phyloP scores from a whole-genome alignment of 2,888 invertebrate genomes.

The Latheticus oryzae region DNA sequence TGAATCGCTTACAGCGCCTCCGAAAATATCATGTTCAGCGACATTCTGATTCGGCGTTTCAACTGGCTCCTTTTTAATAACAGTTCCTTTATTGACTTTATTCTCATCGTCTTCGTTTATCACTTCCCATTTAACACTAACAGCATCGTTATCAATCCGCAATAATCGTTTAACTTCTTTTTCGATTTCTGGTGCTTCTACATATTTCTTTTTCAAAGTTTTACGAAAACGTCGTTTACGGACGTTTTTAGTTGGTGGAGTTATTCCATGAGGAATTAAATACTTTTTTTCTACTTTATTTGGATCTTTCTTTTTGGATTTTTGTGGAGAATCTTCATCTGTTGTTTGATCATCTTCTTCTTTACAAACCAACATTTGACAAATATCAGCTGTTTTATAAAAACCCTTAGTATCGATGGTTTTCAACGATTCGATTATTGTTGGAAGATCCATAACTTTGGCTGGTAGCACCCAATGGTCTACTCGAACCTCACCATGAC shows the following conservation, averaged over 20 bases:
- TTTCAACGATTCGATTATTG: conserved; percentile 92
- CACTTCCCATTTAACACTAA: conserved; percentile 87
- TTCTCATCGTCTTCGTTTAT: conserved; percentile 88
- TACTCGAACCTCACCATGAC: conserved; percentile 88
- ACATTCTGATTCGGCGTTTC: conserved; percentile 63
- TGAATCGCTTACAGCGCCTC: conserved; percentile 91
- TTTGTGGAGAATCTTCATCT: conserved; percentile 83
- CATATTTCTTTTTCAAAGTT: conserved; percentile 95
- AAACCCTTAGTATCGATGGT: conserved; percentile 97
- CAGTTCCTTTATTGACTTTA: conserved; percentile 64
- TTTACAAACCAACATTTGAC: conserved; percentile 91
- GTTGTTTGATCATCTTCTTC: conserved; percentile 85
- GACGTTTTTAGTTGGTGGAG: conserved; percentile 96
- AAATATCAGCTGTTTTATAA: conserved; percentile 97
- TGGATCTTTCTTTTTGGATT: conserved; percentile 87
- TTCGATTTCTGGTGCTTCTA: conserved; percentile 97
- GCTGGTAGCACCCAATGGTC: conserved; percentile 90
- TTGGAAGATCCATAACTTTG: conserved; percentile 92
- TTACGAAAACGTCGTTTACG: conserved; percentile 92
- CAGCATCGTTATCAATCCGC: conserved; percentile 92
- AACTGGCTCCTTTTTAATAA: conserved; percentile 62
- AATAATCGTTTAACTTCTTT: conserved; percentile 95
- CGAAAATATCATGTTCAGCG: conserved; percentile 89
- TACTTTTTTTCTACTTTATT: conserved; percentile 87
- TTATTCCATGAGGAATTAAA: conserved; percentile 94